Evolutionary conservation across 2,797 vertebrate species (phyloP).

Genomic region (Danio jaintianensis): DNA sequence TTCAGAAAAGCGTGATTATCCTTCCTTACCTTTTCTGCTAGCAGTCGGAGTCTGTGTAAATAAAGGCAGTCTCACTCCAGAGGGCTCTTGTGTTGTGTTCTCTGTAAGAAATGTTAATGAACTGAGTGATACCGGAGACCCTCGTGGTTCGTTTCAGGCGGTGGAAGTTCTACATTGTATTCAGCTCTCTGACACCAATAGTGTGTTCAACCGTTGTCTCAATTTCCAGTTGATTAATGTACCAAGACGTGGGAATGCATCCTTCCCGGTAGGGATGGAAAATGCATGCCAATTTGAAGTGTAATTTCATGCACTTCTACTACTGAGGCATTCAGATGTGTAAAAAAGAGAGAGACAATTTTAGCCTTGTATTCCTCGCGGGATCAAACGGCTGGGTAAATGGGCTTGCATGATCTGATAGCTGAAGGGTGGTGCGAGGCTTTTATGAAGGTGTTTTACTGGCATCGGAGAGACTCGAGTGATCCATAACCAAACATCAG

Average conservation of each 20-base stretch:
- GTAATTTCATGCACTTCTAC: conserved; percentile 31
- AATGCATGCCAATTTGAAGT: conserved; percentile 18
- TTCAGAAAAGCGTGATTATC: not conserved
- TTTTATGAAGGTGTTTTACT: conserved; percentile 26
- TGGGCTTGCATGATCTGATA: conserved; percentile 14
- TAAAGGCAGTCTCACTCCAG: conserved; percentile 9
- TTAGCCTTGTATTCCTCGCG: not conserved
- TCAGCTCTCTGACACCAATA: not conserved
- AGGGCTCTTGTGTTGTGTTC: conserved; percentile 23
- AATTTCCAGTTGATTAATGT: conserved; percentile 45
- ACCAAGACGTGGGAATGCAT: conserved; percentile 5
- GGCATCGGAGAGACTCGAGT: not conserved
- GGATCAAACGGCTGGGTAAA: not conserved
- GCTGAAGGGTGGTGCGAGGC: not conserved
- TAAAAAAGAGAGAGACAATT: not conserved
- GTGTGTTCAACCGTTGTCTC: conserved; percentile 15
- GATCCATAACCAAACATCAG: conserved; percentile 28
- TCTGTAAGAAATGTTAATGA: conserved; percentile 38
- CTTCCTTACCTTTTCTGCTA: not conserved
- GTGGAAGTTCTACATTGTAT: conserved; percentile 14
- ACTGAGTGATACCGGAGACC: conserved; percentile 27
- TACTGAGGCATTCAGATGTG: conserved; percentile 29
- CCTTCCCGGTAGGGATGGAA: conserved; percentile 3
- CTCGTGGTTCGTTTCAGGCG: conserved; percentile 13
- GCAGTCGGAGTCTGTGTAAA: not conserved